phyloP scores from a whole-genome alignment of 2,113 vertebrate genomes.

The Archilochus colubris region DNA sequence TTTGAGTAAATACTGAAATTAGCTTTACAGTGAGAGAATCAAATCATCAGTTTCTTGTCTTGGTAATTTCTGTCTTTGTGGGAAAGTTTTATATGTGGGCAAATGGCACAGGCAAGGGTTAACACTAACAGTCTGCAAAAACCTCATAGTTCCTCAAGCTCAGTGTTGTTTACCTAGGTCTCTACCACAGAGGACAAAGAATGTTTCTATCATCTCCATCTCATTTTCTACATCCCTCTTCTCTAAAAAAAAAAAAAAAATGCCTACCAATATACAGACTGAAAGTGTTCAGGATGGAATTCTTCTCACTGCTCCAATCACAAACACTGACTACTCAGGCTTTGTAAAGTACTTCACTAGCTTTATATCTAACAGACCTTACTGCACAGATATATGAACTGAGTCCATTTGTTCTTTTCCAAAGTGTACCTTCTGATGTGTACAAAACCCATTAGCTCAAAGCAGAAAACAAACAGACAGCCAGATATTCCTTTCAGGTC shows the following conservation, averaged over 20 bases:
- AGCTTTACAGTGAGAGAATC: neutral
- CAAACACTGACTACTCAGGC: neutral
- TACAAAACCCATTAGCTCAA: neutral
- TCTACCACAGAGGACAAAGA: neutral
- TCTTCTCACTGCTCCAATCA: neutral
- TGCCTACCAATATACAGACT: neutral
- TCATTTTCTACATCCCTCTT: neutral
- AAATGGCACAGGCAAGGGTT: neutral
- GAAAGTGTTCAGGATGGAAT: neutral
- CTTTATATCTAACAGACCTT: neutral
- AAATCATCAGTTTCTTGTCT: neutral
- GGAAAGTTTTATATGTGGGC: neutral
- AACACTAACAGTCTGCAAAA: neutral
- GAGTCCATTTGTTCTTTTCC: neutral
- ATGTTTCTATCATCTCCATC: neutral
- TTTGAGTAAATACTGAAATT: neutral
- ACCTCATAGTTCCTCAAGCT: neutral
- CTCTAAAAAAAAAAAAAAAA: neutral
- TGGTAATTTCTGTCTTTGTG: neutral
- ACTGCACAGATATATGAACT: neutral
- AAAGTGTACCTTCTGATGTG: neutral
- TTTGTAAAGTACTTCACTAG: neutral
- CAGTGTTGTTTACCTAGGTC: rapidly evolving
- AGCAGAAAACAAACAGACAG: neutral
- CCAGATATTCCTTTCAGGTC: neutral